Percentiles rank a stretch among this genome's conserved stretches.
These are phyloP conservation scores for Benitochromis conjunctus DNA, from an alignment of 2,113 vertebrate species.

Conservation along the genomic window DNA sequence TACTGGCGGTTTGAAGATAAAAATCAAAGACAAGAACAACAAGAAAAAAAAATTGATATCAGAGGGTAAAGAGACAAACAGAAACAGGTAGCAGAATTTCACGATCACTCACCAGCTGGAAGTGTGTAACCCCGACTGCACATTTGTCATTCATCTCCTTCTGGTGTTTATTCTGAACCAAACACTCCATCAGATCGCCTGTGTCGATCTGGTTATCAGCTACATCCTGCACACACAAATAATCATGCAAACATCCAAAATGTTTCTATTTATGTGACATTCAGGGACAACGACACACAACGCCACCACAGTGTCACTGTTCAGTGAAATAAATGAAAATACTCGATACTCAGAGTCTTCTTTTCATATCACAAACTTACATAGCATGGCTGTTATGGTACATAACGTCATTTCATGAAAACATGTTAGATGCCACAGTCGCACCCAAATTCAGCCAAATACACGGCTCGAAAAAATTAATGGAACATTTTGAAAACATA, in stretches of 20 bases:
- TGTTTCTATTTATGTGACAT: background rate
- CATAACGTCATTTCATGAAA: too few species aligned
- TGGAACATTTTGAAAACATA: too few species aligned
- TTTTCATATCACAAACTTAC: too few species aligned
- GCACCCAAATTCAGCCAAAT: too few species aligned
- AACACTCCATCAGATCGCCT: conserved; percentile 95
- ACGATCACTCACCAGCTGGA: conserved; percentile 81
- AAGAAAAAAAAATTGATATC: background rate
- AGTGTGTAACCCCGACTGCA: conserved; percentile 92
- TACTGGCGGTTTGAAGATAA: background rate
- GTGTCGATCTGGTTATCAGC: conserved; percentile 97
- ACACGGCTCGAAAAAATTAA: too few species aligned
- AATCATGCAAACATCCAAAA: background rate
- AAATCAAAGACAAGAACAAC: background rate
- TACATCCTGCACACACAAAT: conserved; percentile 77
- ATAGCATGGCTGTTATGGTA: too few species aligned
- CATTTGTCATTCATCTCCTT: conserved; percentile 99
- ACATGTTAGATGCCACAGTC: too few species aligned
- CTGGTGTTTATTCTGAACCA: conserved; percentile 97
- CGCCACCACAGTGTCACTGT: background rate
- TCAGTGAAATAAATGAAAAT: background rate
- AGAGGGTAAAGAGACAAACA: background rate
- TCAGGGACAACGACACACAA: background rate
- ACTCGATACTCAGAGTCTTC: background rate
- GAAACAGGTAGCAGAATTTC: background rate